Evolutionary conservation across 2,888 invertebrate genomes (phyloP), one percentile per base, ranked within the genome.

Genomic region (Autographa pulchrina): DNA sequence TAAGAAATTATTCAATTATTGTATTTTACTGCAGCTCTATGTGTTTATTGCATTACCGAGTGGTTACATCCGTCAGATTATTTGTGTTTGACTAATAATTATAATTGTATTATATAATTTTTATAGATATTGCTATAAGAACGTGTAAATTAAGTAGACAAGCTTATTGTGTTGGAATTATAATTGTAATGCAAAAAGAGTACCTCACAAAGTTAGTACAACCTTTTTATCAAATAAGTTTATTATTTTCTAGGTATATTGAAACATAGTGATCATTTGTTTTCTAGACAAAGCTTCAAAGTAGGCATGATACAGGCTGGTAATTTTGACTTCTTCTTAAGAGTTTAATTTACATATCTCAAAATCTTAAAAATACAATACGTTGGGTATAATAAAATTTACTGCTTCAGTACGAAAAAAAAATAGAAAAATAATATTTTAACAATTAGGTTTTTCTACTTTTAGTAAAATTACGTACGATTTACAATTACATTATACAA

Each of bases 401-500:
- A 25, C 3, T 25, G 25, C 3, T 25, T 25, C 25, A 25, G 25
- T 25, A 25, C 2, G 25, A 25, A 25, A 25, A 25, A 25, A 25
- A 25, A 25, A 25, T 25, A 25, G 25, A 7, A 38, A 38, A 2
- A 38, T 38, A 38, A 38, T 11, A 38, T 0, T 38, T 38, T 38
- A 13, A 11, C 41, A 13, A 41, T 41, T 41, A 41, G 13, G 41
- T 41, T 52, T 61, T 68, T 60, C 13, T 56, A n/a, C 65, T 68
- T 64, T 64, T 43, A 35, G 16, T 35, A 67, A 38, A 5, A 20
- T 41, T 54, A 62, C 52, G 3, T 61, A 62, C 8, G 14, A 54
- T 66, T 43, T 32, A 54, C 43, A 43, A 72, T 64, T 68, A 54
- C 31, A 62, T 65, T 54, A 65, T 60, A 14, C 20, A 68, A 31